Evolutionary conservation across 2,797 vertebrate genomes (phyloP).

Genomic region (Gallinago solitaria): DNA sequence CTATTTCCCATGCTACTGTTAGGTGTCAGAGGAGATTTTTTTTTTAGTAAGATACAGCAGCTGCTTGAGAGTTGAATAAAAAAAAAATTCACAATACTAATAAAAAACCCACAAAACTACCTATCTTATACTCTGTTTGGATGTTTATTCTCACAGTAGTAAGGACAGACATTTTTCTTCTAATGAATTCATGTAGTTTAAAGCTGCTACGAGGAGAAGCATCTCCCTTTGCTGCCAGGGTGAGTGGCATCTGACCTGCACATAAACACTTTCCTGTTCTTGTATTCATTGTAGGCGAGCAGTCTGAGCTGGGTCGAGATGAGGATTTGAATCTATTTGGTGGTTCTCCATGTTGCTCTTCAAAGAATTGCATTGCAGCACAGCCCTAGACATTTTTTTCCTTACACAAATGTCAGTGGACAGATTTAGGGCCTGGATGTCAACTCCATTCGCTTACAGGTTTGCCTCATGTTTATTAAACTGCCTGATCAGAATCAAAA

Average conservation of each 20-base stretch:
- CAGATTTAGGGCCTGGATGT: slow-evolving; percentile 57
- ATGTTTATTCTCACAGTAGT: background rate
- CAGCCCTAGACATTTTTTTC: background rate
- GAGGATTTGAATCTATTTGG: background rate
- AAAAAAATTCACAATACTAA: background rate
- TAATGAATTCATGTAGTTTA: background rate
- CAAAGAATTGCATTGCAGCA: background rate
- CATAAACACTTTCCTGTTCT: background rate
- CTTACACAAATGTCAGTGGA: slow-evolving; percentile 44
- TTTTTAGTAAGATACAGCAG: background rate
- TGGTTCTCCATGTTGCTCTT: background rate
- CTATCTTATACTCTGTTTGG: background rate
- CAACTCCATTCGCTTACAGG: background rate
- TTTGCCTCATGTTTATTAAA: slow-evolving; percentile 34
- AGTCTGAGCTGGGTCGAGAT: background rate
- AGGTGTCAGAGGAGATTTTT: background rate
- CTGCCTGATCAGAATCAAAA: background rate
- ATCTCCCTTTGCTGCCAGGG: background rate
- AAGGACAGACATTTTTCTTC: background rate
- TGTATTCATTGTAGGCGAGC: background rate
- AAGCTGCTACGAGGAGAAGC: background rate
- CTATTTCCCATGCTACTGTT: background rate
- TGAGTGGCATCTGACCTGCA: background rate
- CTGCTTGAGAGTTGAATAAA: background rate
- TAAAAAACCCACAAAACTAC: background rate